Conservation (phyloP, 2,113 vertebrate species). For the Carassius carassius region DNA sequence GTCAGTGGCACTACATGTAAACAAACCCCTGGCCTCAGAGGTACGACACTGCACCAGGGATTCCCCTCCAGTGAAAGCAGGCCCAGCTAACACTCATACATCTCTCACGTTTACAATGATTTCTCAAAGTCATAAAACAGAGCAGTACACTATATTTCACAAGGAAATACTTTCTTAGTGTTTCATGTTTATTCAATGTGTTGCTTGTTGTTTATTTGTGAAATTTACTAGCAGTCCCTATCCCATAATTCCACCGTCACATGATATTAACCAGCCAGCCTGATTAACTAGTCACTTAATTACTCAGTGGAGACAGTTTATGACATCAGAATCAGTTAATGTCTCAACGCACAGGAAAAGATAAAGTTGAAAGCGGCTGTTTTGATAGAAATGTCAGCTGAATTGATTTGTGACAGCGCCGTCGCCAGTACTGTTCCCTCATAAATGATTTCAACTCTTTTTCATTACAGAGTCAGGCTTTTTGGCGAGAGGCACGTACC, state of each 20-base stretch:
- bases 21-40: constrained; percentile 80
- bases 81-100: neutral
- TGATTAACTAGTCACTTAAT: constrained; percentile 26
- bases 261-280: neutral
- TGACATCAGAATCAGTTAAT: constrained; percentile 37
- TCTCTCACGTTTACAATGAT: too few relatives aligned
- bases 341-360: constrained; percentile 40
- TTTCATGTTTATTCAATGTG: too few relatives aligned
- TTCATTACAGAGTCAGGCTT: constrained; percentile 26
- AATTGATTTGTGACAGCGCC: constrained; percentile 4
- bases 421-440: constrained; percentile 16
- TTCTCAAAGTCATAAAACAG: too few relatives aligned
- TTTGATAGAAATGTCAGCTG: constrained; percentile 21
- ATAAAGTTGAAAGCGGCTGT: constrained; percentile 40
- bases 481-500: constrained; percentile 1
- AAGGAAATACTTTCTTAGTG: too few relatives aligned
- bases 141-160: too few relatives aligned
- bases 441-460: constrained; percentile 16
- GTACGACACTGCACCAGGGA: neutral
- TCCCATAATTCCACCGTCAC: neutral
- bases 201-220: too few relatives aligned
- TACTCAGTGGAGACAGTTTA: constrained; percentile 43
- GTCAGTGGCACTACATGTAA: constrained; percentile 99
- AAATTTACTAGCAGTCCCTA: neutral
- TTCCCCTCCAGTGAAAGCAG: neutral